Conservation (phyloP, 2,113 vertebrate species). For the Bubo blakistoni region DNA sequence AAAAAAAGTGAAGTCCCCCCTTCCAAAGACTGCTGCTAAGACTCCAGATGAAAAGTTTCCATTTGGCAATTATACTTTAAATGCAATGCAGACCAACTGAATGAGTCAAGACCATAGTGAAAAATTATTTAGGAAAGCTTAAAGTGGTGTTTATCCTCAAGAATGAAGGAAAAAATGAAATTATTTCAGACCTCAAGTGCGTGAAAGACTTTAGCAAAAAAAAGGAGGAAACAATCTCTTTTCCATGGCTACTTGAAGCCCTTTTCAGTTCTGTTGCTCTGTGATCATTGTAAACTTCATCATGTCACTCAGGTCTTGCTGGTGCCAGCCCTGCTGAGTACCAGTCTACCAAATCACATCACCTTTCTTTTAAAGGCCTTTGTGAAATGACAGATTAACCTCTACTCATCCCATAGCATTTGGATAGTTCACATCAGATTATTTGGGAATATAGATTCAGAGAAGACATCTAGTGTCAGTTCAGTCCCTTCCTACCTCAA, state of each 20-base stretch:
- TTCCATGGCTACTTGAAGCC: not conserved
- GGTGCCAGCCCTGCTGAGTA: not conserved
- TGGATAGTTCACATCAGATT: not conserved
- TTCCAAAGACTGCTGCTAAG: not conserved
- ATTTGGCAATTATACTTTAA: not conserved
- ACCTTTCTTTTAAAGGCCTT: not conserved
- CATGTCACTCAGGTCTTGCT: not conserved
- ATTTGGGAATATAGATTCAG: not conserved
- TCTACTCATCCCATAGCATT: not conserved
- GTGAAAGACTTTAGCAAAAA: not conserved
- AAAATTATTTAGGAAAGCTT: not conserved
- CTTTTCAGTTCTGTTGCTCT: not conserved
- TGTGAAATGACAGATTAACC: not conserved
- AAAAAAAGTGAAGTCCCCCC: fast-evolving
- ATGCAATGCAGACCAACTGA: not conserved
- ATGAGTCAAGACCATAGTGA: not conserved
- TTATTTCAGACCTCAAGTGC: not conserved
- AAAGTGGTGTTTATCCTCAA: not conserved
- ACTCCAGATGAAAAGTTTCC: not conserved
- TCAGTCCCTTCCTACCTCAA: not conserved
- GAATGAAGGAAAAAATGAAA: not conserved
- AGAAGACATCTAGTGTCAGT: not conserved
- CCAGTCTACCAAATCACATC: not conserved
- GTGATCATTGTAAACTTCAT: not conserved
- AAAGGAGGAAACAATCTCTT: not conserved